These are phyloP conservation scores for Gyps fulvus DNA, from an alignment of 2,113 vertebrate genomes.

Conservation along the genomic window DNA sequence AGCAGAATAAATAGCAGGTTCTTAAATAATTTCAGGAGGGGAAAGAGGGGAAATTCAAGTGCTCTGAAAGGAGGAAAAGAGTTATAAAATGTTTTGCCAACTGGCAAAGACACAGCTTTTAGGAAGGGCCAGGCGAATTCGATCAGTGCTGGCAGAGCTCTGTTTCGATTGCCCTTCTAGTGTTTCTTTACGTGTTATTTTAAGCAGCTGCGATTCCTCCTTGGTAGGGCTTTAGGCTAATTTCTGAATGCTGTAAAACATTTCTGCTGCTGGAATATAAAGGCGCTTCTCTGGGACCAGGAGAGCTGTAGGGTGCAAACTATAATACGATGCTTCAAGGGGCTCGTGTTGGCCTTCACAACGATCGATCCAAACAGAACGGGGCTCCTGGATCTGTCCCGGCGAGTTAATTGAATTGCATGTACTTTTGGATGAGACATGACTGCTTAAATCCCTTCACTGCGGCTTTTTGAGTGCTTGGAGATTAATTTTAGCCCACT, in stretches of 20 bases:
- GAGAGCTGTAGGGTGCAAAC: not conserved
- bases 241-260: rapidly evolving
- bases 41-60: not conserved
- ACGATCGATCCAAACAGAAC: rapidly evolving
- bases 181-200: rapidly evolving
- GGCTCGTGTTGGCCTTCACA: not conserved
- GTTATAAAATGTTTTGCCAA: not conserved
- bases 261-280: not conserved
- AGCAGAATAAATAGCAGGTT: not conserved
- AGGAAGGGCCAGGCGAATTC: not conserved
- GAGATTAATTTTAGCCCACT: not conserved
- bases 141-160: not conserved
- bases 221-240: not conserved
- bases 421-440: not conserved
- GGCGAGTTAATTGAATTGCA: not conserved
- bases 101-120: not conserved
- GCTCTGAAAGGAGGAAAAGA: not conserved
- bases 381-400: not conserved
- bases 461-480: not conserved
- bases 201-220: not conserved
- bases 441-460: not conserved
- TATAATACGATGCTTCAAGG: rapidly evolving
- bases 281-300: not conserved
- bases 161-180: not conserved
- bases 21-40: not conserved